These are phyloP conservation scores for Parelbella ahira DNA, from an alignment of 2,888 invertebrate species.

Conservation along the genomic window DNA sequence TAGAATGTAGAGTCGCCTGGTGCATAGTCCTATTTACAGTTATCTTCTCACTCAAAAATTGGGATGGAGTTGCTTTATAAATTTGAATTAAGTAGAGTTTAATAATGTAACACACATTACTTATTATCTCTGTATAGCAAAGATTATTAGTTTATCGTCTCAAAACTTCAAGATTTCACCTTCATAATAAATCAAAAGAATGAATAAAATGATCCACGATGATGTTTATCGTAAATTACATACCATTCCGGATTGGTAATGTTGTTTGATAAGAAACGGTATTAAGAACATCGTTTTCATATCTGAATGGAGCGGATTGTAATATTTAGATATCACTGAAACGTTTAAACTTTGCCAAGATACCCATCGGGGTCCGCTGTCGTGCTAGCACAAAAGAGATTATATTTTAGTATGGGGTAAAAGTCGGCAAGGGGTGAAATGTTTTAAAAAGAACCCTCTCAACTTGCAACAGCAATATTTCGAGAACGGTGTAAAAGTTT, in stretches of 20 bases:
- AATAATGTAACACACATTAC: too few relatives aligned
- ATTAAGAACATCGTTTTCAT: constrained; percentile 10
- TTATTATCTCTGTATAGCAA: too few relatives aligned
- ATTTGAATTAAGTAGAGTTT: too few relatives aligned
- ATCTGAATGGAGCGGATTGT: constrained; percentile 3
- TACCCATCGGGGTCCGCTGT: constrained; percentile 1
- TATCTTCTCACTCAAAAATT: too few relatives aligned
- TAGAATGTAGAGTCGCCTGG: too few relatives aligned
- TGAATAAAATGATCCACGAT: background rate
- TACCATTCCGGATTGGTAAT: constrained; percentile 1
- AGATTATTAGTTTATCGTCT: too few relatives aligned
- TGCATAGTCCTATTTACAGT: too few relatives aligned
- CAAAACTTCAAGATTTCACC: too few relatives aligned
- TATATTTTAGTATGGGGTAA: background rate
- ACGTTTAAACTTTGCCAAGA: constrained; percentile 6
- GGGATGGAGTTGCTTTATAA: too few relatives aligned
- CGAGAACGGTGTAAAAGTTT: constrained; percentile 2
- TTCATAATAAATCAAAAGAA: too few relatives aligned
- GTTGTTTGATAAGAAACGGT: background rate
- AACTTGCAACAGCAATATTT: background rate
- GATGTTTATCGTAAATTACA: constrained; percentile 5
- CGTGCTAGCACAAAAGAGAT: background rate
- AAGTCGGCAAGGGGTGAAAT: constrained; percentile 4
- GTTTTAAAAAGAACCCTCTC: background rate
- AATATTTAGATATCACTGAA: constrained; percentile 6